Percentiles rank a stretch among this genome's conserved stretches.
phyloP scores from a whole-genome alignment of 2,797 vertebrate species.

The Poliocrania exsul region DNA sequence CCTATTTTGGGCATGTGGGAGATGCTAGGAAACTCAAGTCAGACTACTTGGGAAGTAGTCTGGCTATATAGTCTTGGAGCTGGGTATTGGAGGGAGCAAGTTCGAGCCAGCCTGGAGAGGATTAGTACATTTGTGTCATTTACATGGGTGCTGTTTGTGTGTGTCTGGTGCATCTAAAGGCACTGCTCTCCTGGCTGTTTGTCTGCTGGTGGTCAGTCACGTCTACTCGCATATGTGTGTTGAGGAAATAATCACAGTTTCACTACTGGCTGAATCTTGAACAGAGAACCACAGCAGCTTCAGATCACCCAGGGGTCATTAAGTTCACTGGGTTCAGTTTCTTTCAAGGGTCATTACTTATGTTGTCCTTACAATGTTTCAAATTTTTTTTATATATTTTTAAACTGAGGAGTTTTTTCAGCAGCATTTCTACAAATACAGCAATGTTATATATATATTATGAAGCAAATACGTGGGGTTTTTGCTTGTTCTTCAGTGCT shows the following conservation, averaged over 20 bases:
- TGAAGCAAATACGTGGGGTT: rapidly evolving
- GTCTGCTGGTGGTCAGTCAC: neutral
- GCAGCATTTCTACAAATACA: neutral
- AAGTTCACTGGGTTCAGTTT: neutral
- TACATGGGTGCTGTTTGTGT: neutral
- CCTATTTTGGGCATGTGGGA: neutral
- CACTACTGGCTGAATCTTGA: neutral
- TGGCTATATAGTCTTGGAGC: neutral
- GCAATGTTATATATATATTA: too few species aligned
- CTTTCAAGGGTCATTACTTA: neutral
- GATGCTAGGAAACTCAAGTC: neutral
- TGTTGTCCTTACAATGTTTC: neutral
- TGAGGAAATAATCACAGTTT: neutral
- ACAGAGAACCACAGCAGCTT: neutral
- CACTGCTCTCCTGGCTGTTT: neutral
- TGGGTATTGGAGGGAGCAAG: neutral
- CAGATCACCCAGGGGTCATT: neutral
- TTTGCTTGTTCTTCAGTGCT: neutral
- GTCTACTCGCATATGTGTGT: rapidly evolving
- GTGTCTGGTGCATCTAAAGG: neutral
- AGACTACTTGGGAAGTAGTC: neutral
- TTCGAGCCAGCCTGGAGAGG: neutral
- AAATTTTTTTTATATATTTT: neutral
- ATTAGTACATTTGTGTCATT: too few species aligned
- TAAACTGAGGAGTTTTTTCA: neutral